Percentiles rank a stretch among this genome's conserved stretches.
These are phyloP conservation scores for Pampusana beccarii DNA, from an alignment of 2,113 vertebrate species.

Conservation along the genomic window DNA sequence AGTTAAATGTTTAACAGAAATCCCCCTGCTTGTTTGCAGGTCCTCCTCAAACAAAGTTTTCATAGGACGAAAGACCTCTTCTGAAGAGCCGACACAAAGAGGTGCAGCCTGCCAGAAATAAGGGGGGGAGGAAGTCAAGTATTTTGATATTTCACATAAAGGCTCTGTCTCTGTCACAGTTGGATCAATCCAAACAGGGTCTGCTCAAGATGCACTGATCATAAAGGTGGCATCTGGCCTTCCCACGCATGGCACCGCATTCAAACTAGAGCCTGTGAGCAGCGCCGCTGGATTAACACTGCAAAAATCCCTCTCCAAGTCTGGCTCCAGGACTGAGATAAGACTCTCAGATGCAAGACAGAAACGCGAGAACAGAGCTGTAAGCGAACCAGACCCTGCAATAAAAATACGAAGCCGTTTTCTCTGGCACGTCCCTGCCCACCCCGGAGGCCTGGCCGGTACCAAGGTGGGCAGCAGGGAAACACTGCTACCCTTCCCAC, in stretches of 20 bases:
- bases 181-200: neutral
- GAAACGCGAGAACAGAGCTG: neutral
- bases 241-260: neutral
- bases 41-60: neutral
- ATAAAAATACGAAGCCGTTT: neutral
- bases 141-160: neutral
- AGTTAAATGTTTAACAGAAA: neutral
- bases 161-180: neutral
- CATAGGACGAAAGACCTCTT: neutral
- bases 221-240: neutral
- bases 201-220: neutral
- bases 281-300: neutral
- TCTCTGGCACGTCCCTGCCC: neutral
- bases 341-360: neutral
- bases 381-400: neutral
- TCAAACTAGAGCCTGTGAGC: neutral
- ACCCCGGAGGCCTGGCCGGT: neutral
- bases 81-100: neutral
- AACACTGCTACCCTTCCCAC: neutral
- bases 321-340: neutral
- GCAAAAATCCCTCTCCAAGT: neutral
- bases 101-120: neutral
- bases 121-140: neutral
- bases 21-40: neutral
- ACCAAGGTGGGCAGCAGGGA: rapidly evolving